These are phyloP conservation scores for Temnothorax curvispinosus DNA, from an alignment of 1,140 invertebrate species.

Conservation along the genomic window DNA sequence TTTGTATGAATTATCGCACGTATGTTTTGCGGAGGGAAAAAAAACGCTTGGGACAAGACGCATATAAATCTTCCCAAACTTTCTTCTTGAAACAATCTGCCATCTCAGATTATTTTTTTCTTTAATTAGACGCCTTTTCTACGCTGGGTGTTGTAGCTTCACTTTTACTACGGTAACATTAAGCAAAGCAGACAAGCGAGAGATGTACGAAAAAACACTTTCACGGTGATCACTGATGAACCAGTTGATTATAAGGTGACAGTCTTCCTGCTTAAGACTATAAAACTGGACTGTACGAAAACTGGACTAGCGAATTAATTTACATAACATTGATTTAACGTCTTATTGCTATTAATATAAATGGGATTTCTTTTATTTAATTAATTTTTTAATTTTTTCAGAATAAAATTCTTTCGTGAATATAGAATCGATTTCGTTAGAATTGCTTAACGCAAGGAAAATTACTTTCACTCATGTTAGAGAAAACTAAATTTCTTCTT, in stretches of 20 bases:
- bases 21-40: neutral
- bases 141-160: neutral
- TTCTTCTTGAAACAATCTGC: conserved; percentile 5
- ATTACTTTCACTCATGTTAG: neutral
- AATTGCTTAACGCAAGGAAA: neutral
- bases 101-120: neutral
- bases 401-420: neutral
- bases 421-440: neutral
- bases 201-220: neutral
- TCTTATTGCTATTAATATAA: neutral
- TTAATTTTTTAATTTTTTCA: neutral
- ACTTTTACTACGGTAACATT: neutral
- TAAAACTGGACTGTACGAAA: neutral
- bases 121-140: conserved; percentile 17
- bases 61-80: conserved; percentile 10
- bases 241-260: conserved; percentile 8
- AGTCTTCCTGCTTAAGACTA: neutral
- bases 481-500: neutral
- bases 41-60: too few relatives aligned
- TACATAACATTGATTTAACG: neutral
- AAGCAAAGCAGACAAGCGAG: neutral
- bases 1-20: neutral
- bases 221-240: neutral
- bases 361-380: neutral
- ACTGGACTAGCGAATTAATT: too few relatives aligned